Evolutionary conservation across 2,797 vertebrate genomes (phyloP), one percentile per base, ranked within the genome.

Genomic region (Poeciliopsis gracilis): DNA sequence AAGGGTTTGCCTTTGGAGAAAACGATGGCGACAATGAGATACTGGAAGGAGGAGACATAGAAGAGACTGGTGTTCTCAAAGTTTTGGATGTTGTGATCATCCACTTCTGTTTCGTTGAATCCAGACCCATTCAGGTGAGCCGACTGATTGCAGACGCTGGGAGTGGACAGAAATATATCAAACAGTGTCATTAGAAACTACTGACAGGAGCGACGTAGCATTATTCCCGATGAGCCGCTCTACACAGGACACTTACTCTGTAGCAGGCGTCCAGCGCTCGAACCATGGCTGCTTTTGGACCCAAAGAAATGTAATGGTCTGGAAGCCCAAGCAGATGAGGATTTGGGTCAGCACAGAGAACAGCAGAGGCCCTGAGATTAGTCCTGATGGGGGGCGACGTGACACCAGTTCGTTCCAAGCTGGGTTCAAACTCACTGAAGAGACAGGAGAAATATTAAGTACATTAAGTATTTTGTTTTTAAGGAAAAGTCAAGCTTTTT

Each of bases 1-100:
- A 99, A 99, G 53, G 98, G 98, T 93, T 97, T 99, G 90, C 98
- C 98, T 95, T 99, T 99, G 87, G 98, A 98, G 95, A 99, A 99
- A 83, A 97, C 96, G 43, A 99, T 88, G 61, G 98, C 98, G 77
- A 99, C 97, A 59, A 97, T 97, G 90, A 99, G 97, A 95, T 99
- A 99, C 94, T 99, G 98, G 94, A 99, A 99, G 88, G 94, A 96
- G 86, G 98, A 99, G 91, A 99, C 92, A 89, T 97, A 99, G 94
- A 99, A 99, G 78, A 99, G 93, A 81, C 98, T 99, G 82, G 98
- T 99, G 93, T 99, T 99, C 94, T 99, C 97, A 11, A 96, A 98
- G 88, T 97, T 99, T 86, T 92, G 84, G 90, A 99, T 99, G 93
- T 97, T 95, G 94, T 96, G 97, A 36, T 96, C 95, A 55, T 98